phyloP scores from a whole-genome alignment of 2,888 invertebrate species.

The Acrocyrtus sp. region DNA sequence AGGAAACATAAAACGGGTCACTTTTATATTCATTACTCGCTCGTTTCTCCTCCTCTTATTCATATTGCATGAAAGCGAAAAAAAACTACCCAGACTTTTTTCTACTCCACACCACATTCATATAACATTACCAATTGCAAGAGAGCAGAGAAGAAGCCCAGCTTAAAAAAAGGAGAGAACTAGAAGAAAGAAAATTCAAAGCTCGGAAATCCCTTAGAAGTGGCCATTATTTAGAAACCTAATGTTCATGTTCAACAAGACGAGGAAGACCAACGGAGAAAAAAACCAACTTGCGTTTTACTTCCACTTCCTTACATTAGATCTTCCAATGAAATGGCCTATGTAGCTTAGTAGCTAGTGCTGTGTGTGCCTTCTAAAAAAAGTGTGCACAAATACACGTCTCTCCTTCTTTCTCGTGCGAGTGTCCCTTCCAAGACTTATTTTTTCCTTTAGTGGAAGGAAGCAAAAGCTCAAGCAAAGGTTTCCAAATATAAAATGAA shows the following conservation, averaged over 20 bases:
- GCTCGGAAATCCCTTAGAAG: conserved; percentile 30
- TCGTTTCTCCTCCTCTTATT: too few species aligned
- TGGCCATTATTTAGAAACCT: conserved; percentile 41
- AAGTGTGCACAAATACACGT: neutral
- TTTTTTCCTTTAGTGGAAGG: too few species aligned
- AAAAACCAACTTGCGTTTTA: neutral
- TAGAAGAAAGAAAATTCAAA: conserved; percentile 9
- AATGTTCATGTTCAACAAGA: conserved; percentile 32
- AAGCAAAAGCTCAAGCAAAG: too few species aligned
- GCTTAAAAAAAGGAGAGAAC: too few species aligned
- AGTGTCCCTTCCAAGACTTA: too few species aligned
- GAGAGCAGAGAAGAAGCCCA: too few species aligned
- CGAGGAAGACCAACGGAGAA: neutral
- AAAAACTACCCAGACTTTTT: conserved; percentile 5
- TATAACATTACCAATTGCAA: too few species aligned
- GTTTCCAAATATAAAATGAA: neutral
- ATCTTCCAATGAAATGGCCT: too few species aligned
- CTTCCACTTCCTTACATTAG: neutral
- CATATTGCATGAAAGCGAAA: too few species aligned
- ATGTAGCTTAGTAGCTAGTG: too few species aligned
- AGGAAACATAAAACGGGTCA: conserved; percentile 12
- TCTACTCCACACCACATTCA: neutral
- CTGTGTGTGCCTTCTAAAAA: neutral
- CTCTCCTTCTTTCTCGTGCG: neutral
- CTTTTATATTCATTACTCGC: conserved; percentile 25